phyloP scores from a whole-genome alignment of 2,797 vertebrate genomes.

The Fistularia commersonii region DNA sequence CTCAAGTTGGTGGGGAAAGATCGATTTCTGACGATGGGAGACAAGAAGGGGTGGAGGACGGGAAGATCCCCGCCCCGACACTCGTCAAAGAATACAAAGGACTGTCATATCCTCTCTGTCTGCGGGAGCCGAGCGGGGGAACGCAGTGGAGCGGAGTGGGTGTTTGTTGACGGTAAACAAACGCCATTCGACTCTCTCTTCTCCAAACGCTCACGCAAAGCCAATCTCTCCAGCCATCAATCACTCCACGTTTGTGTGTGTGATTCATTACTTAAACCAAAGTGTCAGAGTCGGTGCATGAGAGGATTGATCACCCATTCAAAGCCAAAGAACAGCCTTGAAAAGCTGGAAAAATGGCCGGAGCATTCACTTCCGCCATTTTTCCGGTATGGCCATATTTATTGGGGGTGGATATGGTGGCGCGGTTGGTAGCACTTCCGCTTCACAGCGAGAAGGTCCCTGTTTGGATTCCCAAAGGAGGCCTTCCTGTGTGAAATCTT shows the following conservation, averaged over 20 bases:
- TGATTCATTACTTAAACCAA: constrained; percentile 36
- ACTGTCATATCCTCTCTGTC: constrained; percentile 43
- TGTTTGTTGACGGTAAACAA: constrained; percentile 37
- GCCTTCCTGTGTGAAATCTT: too few relatives aligned
- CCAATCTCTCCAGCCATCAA: constrained; percentile 40
- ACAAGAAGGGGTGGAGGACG: constrained; percentile 19
- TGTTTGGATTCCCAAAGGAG: too few relatives aligned
- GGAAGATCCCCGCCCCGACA: constrained; percentile 40
- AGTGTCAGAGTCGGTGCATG: constrained; percentile 9
- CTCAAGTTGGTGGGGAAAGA: constrained; percentile 48
- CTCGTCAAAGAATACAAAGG: constrained; percentile 52
- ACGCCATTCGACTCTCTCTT: constrained; percentile 20
- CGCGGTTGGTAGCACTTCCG: too few relatives aligned
- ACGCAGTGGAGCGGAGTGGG: constrained; percentile 18
- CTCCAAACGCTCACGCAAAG: constrained; percentile 15
- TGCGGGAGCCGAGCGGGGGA: constrained; percentile 23
- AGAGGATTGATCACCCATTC: constrained; percentile 12
- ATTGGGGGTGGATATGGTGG: too few relatives aligned
- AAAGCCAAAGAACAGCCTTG: not conserved
- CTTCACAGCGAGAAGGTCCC: too few relatives aligned
- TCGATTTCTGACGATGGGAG: constrained; percentile 44
- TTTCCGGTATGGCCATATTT: too few relatives aligned
- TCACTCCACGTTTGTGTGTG: constrained; percentile 40
- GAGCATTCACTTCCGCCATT: too few relatives aligned
- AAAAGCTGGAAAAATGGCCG: not conserved